A percentile compares a stretch with the other conserved stretches of the same genome.
Evolutionary conservation across 2,113 vertebrate species (phyloP).

Genomic region (Danio rerio): GRCz12tu NC_133196.1:24047001-24047500

Average conservation of each 20-base stretch:
- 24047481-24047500: not conserved
- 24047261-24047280: constrained; percentile 3
- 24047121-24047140: not conserved
- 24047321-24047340: constrained; percentile 37
- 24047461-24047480: not conserved
- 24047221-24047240: not conserved
- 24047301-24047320: not conserved
- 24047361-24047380: constrained; percentile 34
- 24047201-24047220: not conserved
- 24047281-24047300: not conserved
- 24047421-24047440: constrained; percentile 3
- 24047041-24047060: not conserved
- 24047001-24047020: constrained; percentile 11
- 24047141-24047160: not conserved
- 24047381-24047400: constrained; percentile 3
- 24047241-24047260: constrained; percentile 9
- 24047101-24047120: not conserved
- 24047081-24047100: not conserved
- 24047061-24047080: not conserved
- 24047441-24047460: not conserved
- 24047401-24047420: not conserved
- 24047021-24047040: not conserved
- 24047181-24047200: not conserved
- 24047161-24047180: not conserved
- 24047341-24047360: constrained; percentile 41